These are phyloP conservation scores for Laticauda laticaudata DNA, from an alignment of 2,113 vertebrate genomes.

Conservation along the genomic window DNA sequence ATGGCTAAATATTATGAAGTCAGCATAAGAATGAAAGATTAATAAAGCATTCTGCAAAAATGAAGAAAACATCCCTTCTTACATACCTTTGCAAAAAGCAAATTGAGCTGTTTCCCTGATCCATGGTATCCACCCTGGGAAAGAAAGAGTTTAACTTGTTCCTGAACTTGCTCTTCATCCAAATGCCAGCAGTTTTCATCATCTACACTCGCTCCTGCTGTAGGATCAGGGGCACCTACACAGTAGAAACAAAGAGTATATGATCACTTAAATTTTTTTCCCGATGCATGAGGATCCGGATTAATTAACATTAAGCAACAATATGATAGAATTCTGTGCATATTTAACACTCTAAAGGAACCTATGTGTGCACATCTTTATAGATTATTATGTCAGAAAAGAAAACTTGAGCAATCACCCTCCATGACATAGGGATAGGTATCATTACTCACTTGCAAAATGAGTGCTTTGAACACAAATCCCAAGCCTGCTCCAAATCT, in stretches of 20 bases:
- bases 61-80: neutral
- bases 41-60: neutral
- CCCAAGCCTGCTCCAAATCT: neutral
- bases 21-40: neutral
- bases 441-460: neutral
- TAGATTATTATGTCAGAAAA: neutral
- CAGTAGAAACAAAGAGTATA: conserved; percentile 52
- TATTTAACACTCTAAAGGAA: neutral
- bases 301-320: neutral
- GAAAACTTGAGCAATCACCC: neutral
- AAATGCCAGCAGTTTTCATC: conserved; percentile 99
- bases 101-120: conserved; percentile 96
- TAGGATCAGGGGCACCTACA: conserved; percentile 95
- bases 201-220: conserved; percentile 94
- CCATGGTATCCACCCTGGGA: conserved; percentile 97
- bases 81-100: conserved; percentile 96
- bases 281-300: neutral
- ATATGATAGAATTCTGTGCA: neutral
- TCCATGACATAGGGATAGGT: neutral
- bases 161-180: conserved; percentile 97
- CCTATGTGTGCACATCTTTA: neutral
- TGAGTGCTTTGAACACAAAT: neutral
- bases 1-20: neutral
- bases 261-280: neutral
- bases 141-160: conserved; percentile 97